These are phyloP conservation scores for Megaceryle alcyon DNA, from an alignment of 2,797 vertebrate genomes.

Conservation along the genomic window DNA sequence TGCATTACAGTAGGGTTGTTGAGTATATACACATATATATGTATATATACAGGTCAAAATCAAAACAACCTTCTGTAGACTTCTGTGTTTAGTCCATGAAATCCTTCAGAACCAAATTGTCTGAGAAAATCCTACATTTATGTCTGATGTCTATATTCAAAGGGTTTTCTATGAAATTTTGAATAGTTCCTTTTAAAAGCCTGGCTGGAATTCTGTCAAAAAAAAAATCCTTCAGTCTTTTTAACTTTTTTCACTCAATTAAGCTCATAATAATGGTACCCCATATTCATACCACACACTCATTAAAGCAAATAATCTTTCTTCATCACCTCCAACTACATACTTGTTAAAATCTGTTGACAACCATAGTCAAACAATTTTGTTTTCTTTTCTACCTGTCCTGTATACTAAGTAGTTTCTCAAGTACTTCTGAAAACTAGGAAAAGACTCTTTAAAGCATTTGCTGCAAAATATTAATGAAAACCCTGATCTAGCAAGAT, in stretches of 20 bases:
- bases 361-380: neutral
- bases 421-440: neutral
- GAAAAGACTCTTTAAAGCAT: neutral
- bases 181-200: neutral
- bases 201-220: neutral
- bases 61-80: neutral
- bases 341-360: neutral
- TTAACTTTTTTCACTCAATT: neutral
- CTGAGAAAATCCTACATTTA: neutral
- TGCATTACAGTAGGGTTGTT: neutral
- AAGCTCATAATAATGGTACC: neutral
- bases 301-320: neutral
- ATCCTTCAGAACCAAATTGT: neutral
- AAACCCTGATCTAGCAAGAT: neutral
- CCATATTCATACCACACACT: neutral
- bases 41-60: neutral
- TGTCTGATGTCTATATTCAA: fast-evolving
- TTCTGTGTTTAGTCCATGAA: neutral
- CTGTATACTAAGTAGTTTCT: neutral
- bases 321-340: neutral
- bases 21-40: neutral
- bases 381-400: neutral
- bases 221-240: neutral
- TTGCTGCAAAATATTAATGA: neutral
- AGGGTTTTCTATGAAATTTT: neutral